These are phyloP conservation scores for Centrocercus urophasianus DNA, from an alignment of 2,113 vertebrate species.

Conservation along the genomic window DNA sequence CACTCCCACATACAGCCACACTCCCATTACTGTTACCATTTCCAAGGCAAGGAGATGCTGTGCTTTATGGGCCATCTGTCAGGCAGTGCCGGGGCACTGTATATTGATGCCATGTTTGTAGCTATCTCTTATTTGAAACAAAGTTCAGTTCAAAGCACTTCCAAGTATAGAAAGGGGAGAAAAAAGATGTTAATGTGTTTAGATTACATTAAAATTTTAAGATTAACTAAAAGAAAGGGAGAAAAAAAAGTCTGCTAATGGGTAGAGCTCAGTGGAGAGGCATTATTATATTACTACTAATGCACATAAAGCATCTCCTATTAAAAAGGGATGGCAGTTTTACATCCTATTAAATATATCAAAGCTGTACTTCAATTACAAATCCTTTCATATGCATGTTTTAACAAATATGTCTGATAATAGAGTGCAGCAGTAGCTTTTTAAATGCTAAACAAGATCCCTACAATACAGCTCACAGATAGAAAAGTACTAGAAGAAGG, in stretches of 20 bases:
- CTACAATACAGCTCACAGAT: not conserved
- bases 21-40: not conserved
- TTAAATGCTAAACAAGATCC: slow-evolving; percentile 68
- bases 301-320: slow-evolving; percentile 79
- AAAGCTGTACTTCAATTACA: slow-evolving; percentile 82
- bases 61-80: not conserved
- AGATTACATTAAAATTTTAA: slow-evolving; percentile 79
- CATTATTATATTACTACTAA: slow-evolving; percentile 81
- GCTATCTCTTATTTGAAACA: slow-evolving; percentile 22
- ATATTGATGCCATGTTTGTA: not conserved
- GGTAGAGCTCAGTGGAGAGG: slow-evolving; percentile 68
- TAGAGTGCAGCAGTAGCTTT: slow-evolving; percentile 68
- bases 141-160: slow-evolving; percentile 64
- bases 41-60: not conserved
- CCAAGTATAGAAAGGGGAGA: slow-evolving; percentile 9
- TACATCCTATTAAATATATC: slow-evolving; percentile 82
- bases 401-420: slow-evolving; percentile 82
- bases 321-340: slow-evolving; percentile 79
- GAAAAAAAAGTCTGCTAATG: slow-evolving; percentile 68
- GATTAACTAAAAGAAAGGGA: slow-evolving; percentile 77
- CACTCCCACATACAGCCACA: not conserved
- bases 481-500: not conserved
- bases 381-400: slow-evolving; percentile 79
- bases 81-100: not conserved
- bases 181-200: slow-evolving; percentile 75